Conservation (phyloP, 2,797 vertebrate genomes). For the Diplodus puntazzo region DNA sequence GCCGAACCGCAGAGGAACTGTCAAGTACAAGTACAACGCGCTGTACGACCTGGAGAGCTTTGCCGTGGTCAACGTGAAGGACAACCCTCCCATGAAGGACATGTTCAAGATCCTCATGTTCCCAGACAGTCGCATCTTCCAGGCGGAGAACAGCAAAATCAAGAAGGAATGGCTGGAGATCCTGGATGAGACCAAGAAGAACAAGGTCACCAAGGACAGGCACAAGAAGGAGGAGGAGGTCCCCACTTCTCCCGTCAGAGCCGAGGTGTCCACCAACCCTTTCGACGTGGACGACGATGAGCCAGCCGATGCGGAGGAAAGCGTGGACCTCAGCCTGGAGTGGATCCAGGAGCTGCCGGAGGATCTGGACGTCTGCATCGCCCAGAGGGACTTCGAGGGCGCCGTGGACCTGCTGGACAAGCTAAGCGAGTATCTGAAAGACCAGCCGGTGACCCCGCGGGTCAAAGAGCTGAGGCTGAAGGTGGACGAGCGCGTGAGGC, state of each 20-base stretch:
- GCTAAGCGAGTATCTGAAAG: constrained; percentile 91
- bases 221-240: constrained; percentile 91
- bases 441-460: constrained; percentile 87
- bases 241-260: constrained; percentile 76
- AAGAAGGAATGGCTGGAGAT: constrained; percentile 99
- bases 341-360: constrained; percentile 99
- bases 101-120: constrained; percentile 99
- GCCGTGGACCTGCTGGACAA: constrained; percentile 97
- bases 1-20: constrained; percentile 90
- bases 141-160: constrained; percentile 97
- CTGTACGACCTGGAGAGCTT: constrained; percentile 95
- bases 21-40: constrained; percentile 93
- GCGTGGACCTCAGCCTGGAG: constrained; percentile 90
- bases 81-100: constrained; percentile 98
- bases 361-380: constrained; percentile 97
- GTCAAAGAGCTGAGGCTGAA: constrained; percentile 91
- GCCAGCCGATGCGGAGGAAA: constrained; percentile 78
- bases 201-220: constrained; percentile 89
- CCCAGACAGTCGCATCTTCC: constrained; percentile 97
- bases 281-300: constrained; percentile 86
- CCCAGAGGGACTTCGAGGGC: constrained; percentile 97
- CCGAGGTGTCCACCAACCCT: constrained; percentile 88
- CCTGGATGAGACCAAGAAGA: constrained; percentile 96
- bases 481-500: constrained; percentile 93
- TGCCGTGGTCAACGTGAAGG: constrained; percentile 97